Conservation (phyloP, 2,888 invertebrate species). For the Drosophila antonietae region DNA sequence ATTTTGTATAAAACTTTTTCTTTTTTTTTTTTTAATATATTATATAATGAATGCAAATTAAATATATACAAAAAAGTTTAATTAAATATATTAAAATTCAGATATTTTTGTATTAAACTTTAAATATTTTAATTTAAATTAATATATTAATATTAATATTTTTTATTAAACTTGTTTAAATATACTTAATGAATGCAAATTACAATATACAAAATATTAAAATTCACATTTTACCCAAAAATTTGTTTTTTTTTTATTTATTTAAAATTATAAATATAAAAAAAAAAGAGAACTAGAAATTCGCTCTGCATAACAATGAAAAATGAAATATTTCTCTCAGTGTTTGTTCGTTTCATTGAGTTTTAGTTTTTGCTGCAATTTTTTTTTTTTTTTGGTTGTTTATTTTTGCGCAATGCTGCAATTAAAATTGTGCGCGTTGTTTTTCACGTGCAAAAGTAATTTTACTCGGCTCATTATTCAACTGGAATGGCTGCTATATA, state of each 20-base stretch:
- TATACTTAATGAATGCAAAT: no score
- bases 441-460: constrained; percentile 45
- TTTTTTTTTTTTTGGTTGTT: constrained; percentile 17
- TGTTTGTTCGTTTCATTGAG: constrained; percentile 35
- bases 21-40: no score
- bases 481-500: constrained; percentile 43
- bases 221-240: no score
- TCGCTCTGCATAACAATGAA: constrained; percentile 13
- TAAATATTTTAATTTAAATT: no score
- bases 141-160: no score
- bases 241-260: no score
- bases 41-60: no score
- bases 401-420: constrained; percentile 72
- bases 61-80: neutral
- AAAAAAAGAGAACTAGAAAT: neutral
- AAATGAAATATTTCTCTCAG: constrained; percentile 30
- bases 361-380: constrained; percentile 36
- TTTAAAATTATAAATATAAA: no score
- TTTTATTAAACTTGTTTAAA: no score
- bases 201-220: no score
- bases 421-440: constrained; percentile 57
- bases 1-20: no score
- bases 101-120: no score
- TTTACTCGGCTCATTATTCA: constrained; percentile 48
- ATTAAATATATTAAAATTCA: neutral